phyloP scores from a whole-genome alignment of 2,888 invertebrate genomes.

The Drosophila nr. perissopoda region DNA sequence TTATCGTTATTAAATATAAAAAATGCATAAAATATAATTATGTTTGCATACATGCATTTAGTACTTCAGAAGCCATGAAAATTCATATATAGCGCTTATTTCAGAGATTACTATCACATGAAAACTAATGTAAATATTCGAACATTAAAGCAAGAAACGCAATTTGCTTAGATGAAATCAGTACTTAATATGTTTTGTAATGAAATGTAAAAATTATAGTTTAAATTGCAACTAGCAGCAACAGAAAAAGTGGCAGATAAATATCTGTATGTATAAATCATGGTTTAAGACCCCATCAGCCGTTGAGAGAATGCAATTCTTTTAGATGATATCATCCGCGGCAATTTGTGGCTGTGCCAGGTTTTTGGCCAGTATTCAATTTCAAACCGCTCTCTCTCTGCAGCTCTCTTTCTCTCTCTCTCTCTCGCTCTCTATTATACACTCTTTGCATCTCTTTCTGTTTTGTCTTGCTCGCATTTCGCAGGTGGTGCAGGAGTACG shows the following conservation, averaged over 20 bases:
- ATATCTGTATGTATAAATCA: constrained; percentile 20
- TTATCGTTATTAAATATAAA: neutral
- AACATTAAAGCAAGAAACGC: neutral
- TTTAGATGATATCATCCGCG: constrained; percentile 25
- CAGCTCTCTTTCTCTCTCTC: constrained; percentile 5
- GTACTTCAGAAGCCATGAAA: neutral
- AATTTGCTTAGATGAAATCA: neutral
- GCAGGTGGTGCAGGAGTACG: constrained; percentile 98
- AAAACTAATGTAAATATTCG: neutral
- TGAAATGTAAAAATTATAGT: constrained; percentile 2
- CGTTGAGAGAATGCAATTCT: constrained; percentile 13
- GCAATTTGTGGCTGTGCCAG: constrained; percentile 22
- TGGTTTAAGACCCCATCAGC: constrained; percentile 10
- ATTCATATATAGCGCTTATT: neutral
- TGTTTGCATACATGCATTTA: neutral
- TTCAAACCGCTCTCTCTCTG: constrained; percentile 43
- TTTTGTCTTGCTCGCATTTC: constrained; percentile 7
- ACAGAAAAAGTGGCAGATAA: neutral
- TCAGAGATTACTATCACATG: neutral
- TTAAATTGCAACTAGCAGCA: neutral
- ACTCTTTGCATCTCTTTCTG: constrained; percentile 1
- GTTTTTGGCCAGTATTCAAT: constrained; percentile 37
- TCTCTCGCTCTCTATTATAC: neutral
- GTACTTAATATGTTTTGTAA: neutral
- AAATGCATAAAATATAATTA: neutral